These are phyloP conservation scores for Anoplius nigerrimus DNA, from an alignment of 2,888 invertebrate species.

Conservation along the genomic window DNA sequence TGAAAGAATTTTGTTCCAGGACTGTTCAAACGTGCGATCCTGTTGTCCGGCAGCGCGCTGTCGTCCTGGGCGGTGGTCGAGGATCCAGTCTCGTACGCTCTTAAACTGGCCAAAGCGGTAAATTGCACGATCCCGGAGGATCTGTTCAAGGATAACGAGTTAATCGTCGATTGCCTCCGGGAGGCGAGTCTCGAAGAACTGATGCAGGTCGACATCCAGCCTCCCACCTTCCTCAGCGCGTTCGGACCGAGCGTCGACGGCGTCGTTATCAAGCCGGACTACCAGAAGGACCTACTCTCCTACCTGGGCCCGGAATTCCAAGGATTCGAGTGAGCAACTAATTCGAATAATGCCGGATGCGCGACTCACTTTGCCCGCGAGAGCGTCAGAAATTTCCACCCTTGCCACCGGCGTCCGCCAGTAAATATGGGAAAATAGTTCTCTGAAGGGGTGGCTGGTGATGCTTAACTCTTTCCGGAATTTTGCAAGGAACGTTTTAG, in stretches of 20 bases:
- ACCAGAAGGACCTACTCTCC: conserved; percentile 86
- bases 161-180: conserved; percentile 89
- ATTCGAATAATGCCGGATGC: no score
- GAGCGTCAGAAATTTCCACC: no score
- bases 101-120: conserved; percentile 87
- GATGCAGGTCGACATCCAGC: conserved; percentile 84
- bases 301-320: conserved; percentile 77
- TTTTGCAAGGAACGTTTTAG: no score
- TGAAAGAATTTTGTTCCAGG: conserved; percentile 76
- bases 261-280: conserved; percentile 93
- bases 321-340: conserved; percentile 66
- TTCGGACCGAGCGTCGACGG: conserved; percentile 97
- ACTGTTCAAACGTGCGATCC: conserved; percentile 90
- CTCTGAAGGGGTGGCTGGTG: no score
- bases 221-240: conserved; percentile 88
- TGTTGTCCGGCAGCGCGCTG: conserved; percentile 91
- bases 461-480: no score
- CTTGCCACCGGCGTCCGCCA: no score
- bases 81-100: conserved; percentile 88
- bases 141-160: conserved; percentile 87
- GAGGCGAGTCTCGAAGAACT: conserved; percentile 85
- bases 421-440: no score
- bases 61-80: conserved; percentile 94
- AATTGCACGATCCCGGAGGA: conserved; percentile 90
- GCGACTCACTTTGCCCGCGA: no score